Percentiles rank a stretch among this genome's conserved stretches.
These are phyloP conservation scores for Autographa pulchrina DNA, from an alignment of 2,888 invertebrate species.

Conservation along the genomic window DNA sequence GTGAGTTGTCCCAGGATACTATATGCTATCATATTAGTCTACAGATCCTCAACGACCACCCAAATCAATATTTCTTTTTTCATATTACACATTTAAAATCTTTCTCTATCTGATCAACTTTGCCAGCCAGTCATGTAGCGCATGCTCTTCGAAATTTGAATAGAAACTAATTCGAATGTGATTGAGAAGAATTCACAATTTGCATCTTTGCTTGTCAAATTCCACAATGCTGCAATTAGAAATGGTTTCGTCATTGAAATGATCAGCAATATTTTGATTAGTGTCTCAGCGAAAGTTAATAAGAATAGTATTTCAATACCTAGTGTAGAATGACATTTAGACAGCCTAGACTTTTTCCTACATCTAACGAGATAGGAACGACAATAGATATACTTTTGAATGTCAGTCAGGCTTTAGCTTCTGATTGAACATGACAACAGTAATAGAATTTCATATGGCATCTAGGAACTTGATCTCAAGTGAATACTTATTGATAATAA, in stretches of 20 bases:
- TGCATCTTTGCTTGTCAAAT: conserved; percentile 21
- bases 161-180: conserved; percentile 1
- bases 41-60: conserved; percentile 29
- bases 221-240: conserved; percentile 7
- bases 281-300: background rate
- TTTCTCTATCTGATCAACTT: background rate
- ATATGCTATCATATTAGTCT: too few species aligned
- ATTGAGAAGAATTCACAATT: background rate
- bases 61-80: conserved; percentile 17
- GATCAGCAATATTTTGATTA: background rate
- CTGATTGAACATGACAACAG: background rate
- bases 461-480: background rate
- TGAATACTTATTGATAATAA: background rate
- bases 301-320: background rate
- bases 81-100: background rate
- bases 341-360: background rate
- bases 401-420: conserved; percentile 4
- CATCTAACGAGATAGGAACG: background rate
- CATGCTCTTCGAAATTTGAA: background rate
- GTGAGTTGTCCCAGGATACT: too few species aligned
- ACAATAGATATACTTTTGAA: background rate
- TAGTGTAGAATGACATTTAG: conserved; percentile 1
- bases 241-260: background rate
- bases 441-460: background rate
- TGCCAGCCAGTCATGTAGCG: background rate